A percentile compares a stretch with the other conserved stretches of the same genome.
These are phyloP conservation scores for Dicycla oo DNA, from an alignment of 2,888 invertebrate genomes.

Conservation along the genomic window DNA sequence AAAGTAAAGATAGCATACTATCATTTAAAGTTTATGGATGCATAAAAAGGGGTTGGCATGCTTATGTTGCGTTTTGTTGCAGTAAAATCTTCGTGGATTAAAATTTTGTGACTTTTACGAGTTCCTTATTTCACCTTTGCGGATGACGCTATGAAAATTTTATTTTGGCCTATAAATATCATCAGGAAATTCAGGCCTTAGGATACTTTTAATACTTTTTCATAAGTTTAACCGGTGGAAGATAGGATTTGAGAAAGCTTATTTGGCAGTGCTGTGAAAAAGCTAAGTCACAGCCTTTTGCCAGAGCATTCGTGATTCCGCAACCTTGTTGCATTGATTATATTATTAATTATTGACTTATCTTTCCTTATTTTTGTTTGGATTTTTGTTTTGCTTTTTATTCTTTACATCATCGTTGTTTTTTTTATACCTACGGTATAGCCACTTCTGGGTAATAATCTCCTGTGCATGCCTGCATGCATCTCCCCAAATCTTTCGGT, in stretches of 20 bases:
- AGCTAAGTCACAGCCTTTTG: too few relatives aligned
- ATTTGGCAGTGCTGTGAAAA: too few relatives aligned
- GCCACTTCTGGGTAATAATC: too few relatives aligned
- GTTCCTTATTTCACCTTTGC: conserved; percentile 55
- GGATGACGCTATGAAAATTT: conserved; percentile 52
- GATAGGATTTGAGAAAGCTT: not conserved
- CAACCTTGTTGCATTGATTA: too few relatives aligned
- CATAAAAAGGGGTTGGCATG: conserved; percentile 61
- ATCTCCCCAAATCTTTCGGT: not conserved
- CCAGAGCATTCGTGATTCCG: too few relatives aligned
- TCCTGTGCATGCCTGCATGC: too few relatives aligned
- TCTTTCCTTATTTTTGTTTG: too few relatives aligned
- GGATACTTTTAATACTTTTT: conserved; percentile 10
- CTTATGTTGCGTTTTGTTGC: conserved; percentile 63
- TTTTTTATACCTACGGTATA: too few relatives aligned
- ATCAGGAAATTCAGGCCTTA: conserved; percentile 17
- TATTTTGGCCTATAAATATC: conserved; percentile 37
- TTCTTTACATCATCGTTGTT: not conserved
- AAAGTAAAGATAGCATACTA: conserved; percentile 55
- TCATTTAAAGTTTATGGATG: conserved; percentile 61
- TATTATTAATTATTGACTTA: too few relatives aligned
- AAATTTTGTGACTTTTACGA: conserved; percentile 70
- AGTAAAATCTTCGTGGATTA: conserved; percentile 66
- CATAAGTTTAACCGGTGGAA: not conserved
- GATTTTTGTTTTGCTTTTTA: too few relatives aligned